Evolutionary conservation across 2,113 vertebrate species (phyloP).

Genomic region (Bothrops jararaca): DNA sequence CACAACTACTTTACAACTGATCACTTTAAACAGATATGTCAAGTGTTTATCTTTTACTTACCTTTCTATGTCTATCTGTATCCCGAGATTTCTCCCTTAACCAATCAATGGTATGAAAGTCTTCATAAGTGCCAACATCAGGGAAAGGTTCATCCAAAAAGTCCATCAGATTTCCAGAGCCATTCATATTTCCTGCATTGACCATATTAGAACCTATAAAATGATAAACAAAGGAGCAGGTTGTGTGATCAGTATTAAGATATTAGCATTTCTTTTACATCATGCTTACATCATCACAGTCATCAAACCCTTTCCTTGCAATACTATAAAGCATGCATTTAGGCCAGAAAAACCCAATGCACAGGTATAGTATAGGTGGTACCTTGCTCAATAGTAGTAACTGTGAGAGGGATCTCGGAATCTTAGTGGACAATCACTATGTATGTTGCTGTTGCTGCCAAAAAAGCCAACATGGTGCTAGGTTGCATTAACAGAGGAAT

Average conservation of each 20-base stretch:
- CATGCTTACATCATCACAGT: neutral
- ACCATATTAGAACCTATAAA: conserved; percentile 77
- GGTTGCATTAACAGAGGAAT: too few relatives aligned
- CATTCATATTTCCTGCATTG: conserved; percentile 86
- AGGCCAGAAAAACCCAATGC: too few relatives aligned
- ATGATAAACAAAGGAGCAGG: conserved; percentile 2
- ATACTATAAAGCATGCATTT: neutral
- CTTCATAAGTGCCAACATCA: conserved; percentile 91
- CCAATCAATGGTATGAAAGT: conserved; percentile 99
- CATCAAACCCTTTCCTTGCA: neutral
- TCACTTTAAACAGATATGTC: neutral
- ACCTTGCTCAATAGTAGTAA: too few relatives aligned
- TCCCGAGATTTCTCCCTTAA: conserved; percentile 94
- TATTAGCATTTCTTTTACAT: neutral
- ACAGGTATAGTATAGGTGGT: too few relatives aligned
- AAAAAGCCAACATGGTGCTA: too few relatives aligned
- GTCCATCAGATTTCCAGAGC: conserved; percentile 92
- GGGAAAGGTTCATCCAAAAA: conserved; percentile 96
- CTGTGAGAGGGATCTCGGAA: too few relatives aligned
- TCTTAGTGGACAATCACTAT: too few relatives aligned
- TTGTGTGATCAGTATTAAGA: neutral
- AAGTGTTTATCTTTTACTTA: conserved; percentile 37
- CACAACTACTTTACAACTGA: neutral
- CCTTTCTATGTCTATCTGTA: conserved; percentile 95
- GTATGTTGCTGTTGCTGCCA: too few relatives aligned